A percentile compares a stretch with the other conserved stretches of the same genome.
phyloP scores from a whole-genome alignment of 30 jellyfish, hydroid and myxozoan genomes.

The Aurelia aurita complex sp. Pacific region DNA sequence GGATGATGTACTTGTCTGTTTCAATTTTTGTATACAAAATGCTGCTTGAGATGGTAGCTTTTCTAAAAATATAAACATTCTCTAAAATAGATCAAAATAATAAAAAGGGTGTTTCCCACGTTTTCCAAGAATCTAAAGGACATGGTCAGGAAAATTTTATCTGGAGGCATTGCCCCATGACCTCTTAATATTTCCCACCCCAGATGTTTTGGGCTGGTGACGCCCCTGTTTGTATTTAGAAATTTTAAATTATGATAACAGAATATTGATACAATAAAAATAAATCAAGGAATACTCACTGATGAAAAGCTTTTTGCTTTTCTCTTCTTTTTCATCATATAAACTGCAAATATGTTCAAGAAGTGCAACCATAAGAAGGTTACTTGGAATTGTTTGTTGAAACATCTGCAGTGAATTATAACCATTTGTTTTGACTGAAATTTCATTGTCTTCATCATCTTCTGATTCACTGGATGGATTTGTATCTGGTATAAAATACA shows the following conservation, averaged over 20 bases:
- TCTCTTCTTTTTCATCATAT: conserved; percentile 40
- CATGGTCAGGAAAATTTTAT: too few species aligned
- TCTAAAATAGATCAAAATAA: too few species aligned
- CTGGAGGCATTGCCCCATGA: too few species aligned
- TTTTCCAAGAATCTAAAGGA: too few species aligned
- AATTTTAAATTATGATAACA: not conserved
- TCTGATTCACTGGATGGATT: not conserved
- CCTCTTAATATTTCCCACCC: too few species aligned
- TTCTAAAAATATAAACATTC: too few species aligned
- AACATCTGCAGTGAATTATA: conserved; percentile 17
- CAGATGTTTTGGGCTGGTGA: too few species aligned
- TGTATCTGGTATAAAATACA: not conserved
- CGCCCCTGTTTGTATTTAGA: too few species aligned
- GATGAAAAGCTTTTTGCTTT: conserved; percentile 68
- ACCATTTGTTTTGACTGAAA: not conserved
- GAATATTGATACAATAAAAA: not conserved
- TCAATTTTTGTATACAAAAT: too few species aligned
- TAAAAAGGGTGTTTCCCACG: too few species aligned
- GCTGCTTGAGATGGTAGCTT: too few species aligned
- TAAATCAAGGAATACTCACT: conserved; percentile 27
- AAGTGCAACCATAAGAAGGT: conserved; percentile 73
- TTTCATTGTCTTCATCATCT: not conserved
- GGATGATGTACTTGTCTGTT: too few species aligned
- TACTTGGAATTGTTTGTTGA: conserved; percentile 60
- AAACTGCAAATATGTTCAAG: conserved; percentile 85